Base-by-base conservation (phyloP, 2,797 vertebrate species). In the Dermochelys coriacea region DNA sequence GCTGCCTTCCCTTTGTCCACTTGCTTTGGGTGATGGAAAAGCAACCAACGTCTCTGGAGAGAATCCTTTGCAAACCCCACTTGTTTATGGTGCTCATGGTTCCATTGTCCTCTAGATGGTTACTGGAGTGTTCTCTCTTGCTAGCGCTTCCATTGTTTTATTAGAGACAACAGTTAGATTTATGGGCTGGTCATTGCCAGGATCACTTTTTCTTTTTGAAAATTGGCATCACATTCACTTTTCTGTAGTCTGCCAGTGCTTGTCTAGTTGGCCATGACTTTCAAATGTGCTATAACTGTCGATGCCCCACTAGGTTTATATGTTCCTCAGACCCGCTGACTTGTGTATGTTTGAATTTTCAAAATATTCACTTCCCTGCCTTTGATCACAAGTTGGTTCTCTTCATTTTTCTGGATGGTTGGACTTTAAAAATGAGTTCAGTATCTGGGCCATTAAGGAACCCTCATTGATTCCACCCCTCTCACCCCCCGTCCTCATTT, bases 351-450 rank as follows among this genome's bases (percentile, higher is more conserved):
- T 75, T 84, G 84, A 94, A 86, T 54, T 92, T 80, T 18, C 85
- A 80, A 91, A 83, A 89, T 91, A 16, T n/a, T 82, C 87, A 80
- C 1, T 0, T 91, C 95, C 87, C 91, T 94, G 93, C 77, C 94
- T 90, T 91, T 85, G 89, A 96, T 91, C 82, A 94, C 50, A 1
- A 1, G 47, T 88, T 86, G 31, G 80, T 90, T 94, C 51, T 31
- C 78, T 89, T 91, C 84, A 55, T 89, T 84, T 79, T 64, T 55
- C 68, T 90, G 61, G 34, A 87, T 87, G 77, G 61, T 3, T 0
- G 1, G 90, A 68, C 85, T 94, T 87, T 82, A 93, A 27, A 85
- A 2, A 0, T 4, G 27, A 49, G 54, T 88, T 94, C 91, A 83
- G 41, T 82, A 59, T 12, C 52, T 2, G 1, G 23, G 71, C 88